A percentile compares a stretch with the other conserved stretches of the same genome.
phyloP scores from a whole-genome alignment of 2,113 vertebrate species.

The Charadrius vociferus region DNA sequence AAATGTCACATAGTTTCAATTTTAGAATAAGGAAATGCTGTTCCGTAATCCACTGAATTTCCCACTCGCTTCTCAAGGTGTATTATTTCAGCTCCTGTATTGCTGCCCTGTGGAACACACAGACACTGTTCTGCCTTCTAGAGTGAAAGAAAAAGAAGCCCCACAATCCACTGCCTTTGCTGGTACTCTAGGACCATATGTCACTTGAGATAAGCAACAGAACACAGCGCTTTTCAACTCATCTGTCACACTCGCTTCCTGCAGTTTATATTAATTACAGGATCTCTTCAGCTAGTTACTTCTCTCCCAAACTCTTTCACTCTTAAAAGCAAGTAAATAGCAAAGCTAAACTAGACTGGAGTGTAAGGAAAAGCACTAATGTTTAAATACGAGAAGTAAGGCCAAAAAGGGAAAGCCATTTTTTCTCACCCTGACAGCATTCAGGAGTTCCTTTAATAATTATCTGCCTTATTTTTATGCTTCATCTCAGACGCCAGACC shows the following conservation, averaged over 20 bases:
- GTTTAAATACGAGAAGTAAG: background rate
- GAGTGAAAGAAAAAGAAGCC: background rate
- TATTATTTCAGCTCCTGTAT: background rate
- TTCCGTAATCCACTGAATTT: constrained; percentile 8
- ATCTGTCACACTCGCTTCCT: constrained; percentile 43
- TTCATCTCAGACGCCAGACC: background rate
- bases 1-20: background rate
- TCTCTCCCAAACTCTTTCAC: background rate
- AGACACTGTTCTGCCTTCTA: background rate
- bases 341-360: background rate
- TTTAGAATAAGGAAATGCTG: background rate
- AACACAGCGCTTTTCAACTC: constrained; percentile 32
- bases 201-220: constrained; percentile 54
- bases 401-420: background rate
- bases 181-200: background rate
- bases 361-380: background rate
- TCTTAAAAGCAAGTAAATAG: background rate
- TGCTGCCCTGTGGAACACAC: background rate
- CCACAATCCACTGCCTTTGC: background rate
- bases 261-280: constrained; percentile 58
- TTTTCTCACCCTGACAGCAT: background rate
- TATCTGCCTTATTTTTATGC: background rate
- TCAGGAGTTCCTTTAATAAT: background rate
- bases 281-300: constrained; percentile 21
- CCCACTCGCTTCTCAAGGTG: background rate